phyloP scores from a whole-genome alignment of 2,888 invertebrate species.

The Oscheius onirici region DNA sequence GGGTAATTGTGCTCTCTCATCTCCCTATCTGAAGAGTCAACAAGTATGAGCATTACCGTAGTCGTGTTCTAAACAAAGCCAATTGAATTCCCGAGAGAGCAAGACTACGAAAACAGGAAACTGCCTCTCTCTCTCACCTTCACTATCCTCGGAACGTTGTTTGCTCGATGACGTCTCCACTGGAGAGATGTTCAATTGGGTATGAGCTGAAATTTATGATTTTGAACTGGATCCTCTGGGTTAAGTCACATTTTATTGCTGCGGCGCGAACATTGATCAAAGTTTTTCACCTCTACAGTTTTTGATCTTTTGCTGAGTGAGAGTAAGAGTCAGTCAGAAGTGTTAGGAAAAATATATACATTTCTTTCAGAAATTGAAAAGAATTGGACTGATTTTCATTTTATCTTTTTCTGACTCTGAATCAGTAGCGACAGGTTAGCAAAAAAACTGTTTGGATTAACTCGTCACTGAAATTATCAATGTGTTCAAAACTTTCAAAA shows the following conservation, averaged over 20 bases:
- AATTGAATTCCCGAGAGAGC: not conserved
- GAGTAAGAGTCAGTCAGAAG: too few relatives aligned
- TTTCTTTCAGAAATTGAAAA: too few relatives aligned
- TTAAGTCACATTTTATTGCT: too few relatives aligned
- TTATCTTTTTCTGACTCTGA: too few relatives aligned
- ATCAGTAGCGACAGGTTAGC: too few relatives aligned
- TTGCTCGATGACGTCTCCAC: not conserved
- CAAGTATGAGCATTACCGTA: slow-evolving; percentile 11
- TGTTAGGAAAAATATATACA: too few relatives aligned
- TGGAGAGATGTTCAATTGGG: slow-evolving; percentile 5
- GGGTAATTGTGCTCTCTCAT: slow-evolving; percentile 21
- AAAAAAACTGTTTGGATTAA: too few relatives aligned
- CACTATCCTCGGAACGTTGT: slow-evolving; percentile 19
- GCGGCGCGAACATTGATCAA: not conserved
- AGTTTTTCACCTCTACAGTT: too few relatives aligned
- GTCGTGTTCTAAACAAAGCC: slow-evolving; percentile 4
- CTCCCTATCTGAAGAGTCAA: slow-evolving; percentile 5
- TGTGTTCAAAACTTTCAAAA: too few relatives aligned
- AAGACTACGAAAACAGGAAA: not conserved
- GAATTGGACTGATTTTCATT: too few relatives aligned
- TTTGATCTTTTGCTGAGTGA: too few relatives aligned
- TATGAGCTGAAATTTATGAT: slow-evolving; percentile 7
- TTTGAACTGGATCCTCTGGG: slow-evolving; percentile 1
- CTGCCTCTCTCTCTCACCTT: slow-evolving; percentile 15
- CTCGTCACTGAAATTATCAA: too few relatives aligned